Conservation (phyloP, 2,797 vertebrate species). For the Peromyscus melanophrys region DNA sequence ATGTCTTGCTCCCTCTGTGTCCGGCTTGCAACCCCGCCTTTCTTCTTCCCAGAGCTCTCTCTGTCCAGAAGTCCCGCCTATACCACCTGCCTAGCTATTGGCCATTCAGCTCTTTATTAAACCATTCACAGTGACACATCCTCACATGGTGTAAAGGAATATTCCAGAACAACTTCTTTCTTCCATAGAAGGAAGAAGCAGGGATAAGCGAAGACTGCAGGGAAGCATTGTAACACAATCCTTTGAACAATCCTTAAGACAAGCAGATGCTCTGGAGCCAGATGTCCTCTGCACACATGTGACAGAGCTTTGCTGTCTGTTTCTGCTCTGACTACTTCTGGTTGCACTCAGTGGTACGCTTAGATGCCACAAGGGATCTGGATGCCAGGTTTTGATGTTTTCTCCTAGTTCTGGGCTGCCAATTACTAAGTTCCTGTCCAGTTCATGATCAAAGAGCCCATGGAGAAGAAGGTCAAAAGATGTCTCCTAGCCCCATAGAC, state of each 20-base stretch:
- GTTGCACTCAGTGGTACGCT: neutral
- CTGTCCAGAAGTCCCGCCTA: neutral
- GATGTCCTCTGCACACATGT: neutral
- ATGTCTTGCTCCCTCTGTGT: neutral
- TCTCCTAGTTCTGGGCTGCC: neutral
- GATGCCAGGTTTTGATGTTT: neutral
- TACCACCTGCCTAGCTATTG: neutral
- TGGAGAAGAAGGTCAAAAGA: neutral
- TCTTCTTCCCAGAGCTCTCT: neutral
- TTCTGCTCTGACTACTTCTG: neutral
- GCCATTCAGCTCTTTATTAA: neutral
- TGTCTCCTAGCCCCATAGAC: neutral
- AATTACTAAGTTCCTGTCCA: neutral
- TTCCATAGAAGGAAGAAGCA: neutral
- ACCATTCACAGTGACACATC: neutral
- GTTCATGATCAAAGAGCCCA: neutral
- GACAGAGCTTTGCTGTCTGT: neutral
- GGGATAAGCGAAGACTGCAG: neutral
- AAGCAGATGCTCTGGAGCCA: neutral
- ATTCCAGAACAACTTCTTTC: neutral
- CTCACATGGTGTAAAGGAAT: neutral
- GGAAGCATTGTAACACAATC: neutral
- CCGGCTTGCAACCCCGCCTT: neutral
- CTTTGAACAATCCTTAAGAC: neutral
- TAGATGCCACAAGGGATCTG: neutral